Evolutionary conservation across 2,113 vertebrate species (phyloP), one percentile per base, ranked within the genome.

Genomic region (Gadus chalcogrammus): DNA sequence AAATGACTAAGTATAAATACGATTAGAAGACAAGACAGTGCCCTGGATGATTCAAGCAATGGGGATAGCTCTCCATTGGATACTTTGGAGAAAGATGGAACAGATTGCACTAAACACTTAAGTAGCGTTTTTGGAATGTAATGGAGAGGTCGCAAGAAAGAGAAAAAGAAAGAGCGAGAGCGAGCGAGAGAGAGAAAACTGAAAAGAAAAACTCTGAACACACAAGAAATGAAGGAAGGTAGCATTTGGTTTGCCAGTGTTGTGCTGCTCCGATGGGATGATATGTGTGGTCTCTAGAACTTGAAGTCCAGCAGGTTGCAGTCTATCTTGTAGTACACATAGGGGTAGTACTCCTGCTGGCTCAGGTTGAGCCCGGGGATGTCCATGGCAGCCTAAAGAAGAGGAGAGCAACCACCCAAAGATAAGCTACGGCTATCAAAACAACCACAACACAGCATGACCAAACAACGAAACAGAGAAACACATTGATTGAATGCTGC

Each of bases 321-420:
- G 80, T 99, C 96, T 0, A 98, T 95, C 93, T 99, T 99, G 92
- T 99, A 99, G 90, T 98, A 98, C 77, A 98, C 97, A 1, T 99
- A 99, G 0, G 97, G 97, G 84, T 99, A 98, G 82, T 99, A 99
- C 77, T 99, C 97, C 83, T 99, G 97, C 79, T 99, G 97, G 88
- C 96, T 98, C 90, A 99, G 85, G 85, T 98, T 99, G 86, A 99
- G 89, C 65, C 97, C 97, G 8, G 97, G 97, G 77, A 98, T 99
- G 84, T 99, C 97, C 95, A 99, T 94, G 27, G 95, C 84, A 53
- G 95, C 94, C 97, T 99, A 87, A 0, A 69, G 62, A 24, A 60
- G 66, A 48, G 9, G 9, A 48, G 7, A 13, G 42, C 42, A 48
- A 48, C 9, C 42, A 48, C 5, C 31, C 31, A 35, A 35, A 35